Evolutionary conservation across 2,113 vertebrate genomes (phyloP).

Genomic region (Cyrtonyx montezumae): DNA sequence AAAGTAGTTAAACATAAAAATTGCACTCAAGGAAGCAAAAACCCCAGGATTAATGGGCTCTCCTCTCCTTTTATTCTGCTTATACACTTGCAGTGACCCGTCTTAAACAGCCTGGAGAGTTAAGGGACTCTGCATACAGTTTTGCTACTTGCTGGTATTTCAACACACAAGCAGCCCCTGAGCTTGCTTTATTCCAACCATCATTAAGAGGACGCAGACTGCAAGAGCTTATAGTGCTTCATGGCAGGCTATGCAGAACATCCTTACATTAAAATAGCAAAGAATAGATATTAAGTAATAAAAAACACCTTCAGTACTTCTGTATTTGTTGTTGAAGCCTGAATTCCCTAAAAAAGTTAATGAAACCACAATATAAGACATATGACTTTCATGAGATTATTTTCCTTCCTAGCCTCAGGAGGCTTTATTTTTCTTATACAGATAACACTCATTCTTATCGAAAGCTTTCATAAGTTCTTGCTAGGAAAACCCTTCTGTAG

Average conservation of each 20-base stretch:
- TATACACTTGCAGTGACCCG: neutral
- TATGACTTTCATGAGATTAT: neutral
- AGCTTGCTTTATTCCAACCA: neutral
- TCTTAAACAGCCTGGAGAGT: neutral
- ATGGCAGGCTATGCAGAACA: neutral
- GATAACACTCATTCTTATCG: neutral
- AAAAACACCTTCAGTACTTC: neutral
- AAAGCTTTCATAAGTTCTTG: neutral
- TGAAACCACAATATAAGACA: neutral
- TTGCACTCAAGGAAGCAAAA: neutral
- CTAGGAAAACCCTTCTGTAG: neutral
- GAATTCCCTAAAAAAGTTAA: neutral
- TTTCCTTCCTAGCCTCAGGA: neutral
- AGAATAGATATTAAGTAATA: neutral
- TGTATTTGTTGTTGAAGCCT: neutral
- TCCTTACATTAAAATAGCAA: neutral
- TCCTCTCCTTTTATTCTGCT: neutral
- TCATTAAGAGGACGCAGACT: neutral
- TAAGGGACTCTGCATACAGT: neutral
- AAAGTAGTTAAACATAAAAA: neutral
- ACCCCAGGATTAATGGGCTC: neutral
- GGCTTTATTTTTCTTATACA: neutral
- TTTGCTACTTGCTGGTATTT: accelerated
- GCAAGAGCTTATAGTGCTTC: neutral
- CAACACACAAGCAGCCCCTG: accelerated